Evolutionary conservation across 2,797 vertebrate genomes (phyloP).

Genomic region (Pelodytes ibericus): DNA sequence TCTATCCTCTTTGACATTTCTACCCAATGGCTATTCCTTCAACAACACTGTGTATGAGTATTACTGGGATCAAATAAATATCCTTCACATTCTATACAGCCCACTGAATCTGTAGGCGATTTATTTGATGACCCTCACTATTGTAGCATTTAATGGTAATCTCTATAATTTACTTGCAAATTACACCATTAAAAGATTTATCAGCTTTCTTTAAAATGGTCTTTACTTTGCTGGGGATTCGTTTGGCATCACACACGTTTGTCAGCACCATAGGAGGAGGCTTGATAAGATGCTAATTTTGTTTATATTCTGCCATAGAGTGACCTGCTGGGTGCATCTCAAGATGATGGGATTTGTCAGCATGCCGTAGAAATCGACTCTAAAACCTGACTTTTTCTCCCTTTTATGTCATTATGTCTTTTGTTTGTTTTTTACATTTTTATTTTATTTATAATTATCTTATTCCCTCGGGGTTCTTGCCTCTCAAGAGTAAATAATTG

Average conservation of each 20-base stretch:
- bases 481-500: too few relatives aligned
- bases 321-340: conserved; percentile 63
- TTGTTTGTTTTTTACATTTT: background rate
- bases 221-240: conserved; percentile 63
- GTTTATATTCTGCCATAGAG: conserved; percentile 72
- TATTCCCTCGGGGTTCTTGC: too few relatives aligned
- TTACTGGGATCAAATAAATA: conserved; percentile 24
- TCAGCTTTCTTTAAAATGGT: conserved; percentile 64
- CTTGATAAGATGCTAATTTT: conserved; percentile 76
- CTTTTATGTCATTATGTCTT: conserved; percentile 33
- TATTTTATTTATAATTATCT: too few relatives aligned
- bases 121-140: conserved; percentile 1
- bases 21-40: too few relatives aligned
- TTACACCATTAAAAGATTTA: conserved; percentile 57
- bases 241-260: conserved; percentile 64
- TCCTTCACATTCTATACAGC: background rate
- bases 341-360: conserved; percentile 66
- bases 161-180: conserved; percentile 59
- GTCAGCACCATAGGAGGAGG: conserved; percentile 63
- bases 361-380: conserved; percentile 55
- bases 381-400: conserved; percentile 53
- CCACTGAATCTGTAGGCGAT: conserved; percentile 18
- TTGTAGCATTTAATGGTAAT: conserved; percentile 46
- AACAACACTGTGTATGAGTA: too few relatives aligned
- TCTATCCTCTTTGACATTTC: too few relatives aligned